Evolutionary conservation across 2,888 invertebrate species (phyloP), one percentile per base, ranked within the genome.

Genomic region (Sesia apiformis): DNA sequence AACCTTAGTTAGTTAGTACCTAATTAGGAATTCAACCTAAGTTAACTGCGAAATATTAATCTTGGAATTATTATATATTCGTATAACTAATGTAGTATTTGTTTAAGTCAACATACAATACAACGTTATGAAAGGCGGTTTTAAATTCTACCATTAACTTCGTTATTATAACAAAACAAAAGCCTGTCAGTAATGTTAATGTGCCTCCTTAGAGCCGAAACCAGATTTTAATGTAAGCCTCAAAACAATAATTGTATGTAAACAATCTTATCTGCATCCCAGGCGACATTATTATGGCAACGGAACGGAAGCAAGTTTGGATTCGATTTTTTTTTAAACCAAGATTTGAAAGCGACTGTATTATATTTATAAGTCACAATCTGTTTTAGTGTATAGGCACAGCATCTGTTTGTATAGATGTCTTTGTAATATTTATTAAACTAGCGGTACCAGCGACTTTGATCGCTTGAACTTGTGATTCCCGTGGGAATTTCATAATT

Each of bases 161-260:
- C 7, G 50, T 50, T 50, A 50, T 50, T 5, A 50, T 38, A 6
- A 50, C 39, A 38, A 50, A 56, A 51, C 55, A 57, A 58, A 65
- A 63, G 63, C 55, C 58, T 55, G 62, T 56, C 56, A 58, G 56
- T 60, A 60, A 60, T 55, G 58, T 55, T 60, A 60, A 63, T 65
- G 59, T 59, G 57, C 61, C 57, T 53, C 52, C 55, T 60, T 53
- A 57, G 39, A 57, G 57, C 56, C 55, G 57, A 53, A 62, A 62
- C 58, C 57, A 62, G 60, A 66, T 62, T 64, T 60, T 64, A 67
- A 67, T 67, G 65, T 62, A 60, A 62, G 63, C 65, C 60, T 63
- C 58, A 58, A 66, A 66, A 64, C 68, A 64, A 68, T 66, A 66
- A 60, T 56, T 52, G 50, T 52, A 54, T 62, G 63, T 62, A 61